Base-by-base conservation (phyloP, 2,113 vertebrate species). In the Hypomesus transpacificus region DNA sequence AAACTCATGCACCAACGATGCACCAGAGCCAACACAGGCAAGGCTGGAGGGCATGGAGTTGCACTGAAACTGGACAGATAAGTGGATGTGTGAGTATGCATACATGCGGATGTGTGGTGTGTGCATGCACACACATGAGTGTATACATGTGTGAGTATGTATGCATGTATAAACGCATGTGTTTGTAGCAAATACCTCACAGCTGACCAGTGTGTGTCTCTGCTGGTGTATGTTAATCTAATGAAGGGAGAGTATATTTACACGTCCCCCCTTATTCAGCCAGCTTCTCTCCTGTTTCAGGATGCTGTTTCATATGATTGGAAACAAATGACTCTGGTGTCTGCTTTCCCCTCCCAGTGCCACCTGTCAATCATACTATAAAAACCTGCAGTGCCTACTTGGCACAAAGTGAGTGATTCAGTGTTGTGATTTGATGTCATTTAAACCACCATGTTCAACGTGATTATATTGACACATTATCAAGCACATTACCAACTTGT, bases 261-360 rank as follows among this genome's bases (percentile, higher is more conserved):
- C 85, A 83, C 54, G 11, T 87, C 71, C 1, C n/a, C 54, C 80
- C 79, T 56, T 75, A 56, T 68, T 77, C 69, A 46, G 39, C 3
- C 58, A 75, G 80, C 76, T 54, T 79, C 80, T 82, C 82, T 85
- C 82, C 79, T 77, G 75, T 82, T 87, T 75, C 85, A 75, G 80
- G 82, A 88, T 84, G 84, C 85, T 74, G 87, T 89, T 90, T 86
- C 86, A 85, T 76, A 81, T 90, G 88, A 89, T 86, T 89, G 87
- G 87, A 89, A 88, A 87, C 88, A 88, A 89, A 89, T 88, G 87
- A 89, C 81, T 83, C 64, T 52, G 11, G 85, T 82, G 74, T 90
- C 86, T 76, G 50, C 73, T 87, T 87, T 85, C 86, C 75, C 75
- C 76, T 68, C 22, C 80, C 75, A 84, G 83, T 75, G 77, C 81